Evolutionary conservation across 2,888 invertebrate species (phyloP), one percentile per base, ranked within the genome.

Genomic region (Lepeophtheirus nordmannii): DNA sequence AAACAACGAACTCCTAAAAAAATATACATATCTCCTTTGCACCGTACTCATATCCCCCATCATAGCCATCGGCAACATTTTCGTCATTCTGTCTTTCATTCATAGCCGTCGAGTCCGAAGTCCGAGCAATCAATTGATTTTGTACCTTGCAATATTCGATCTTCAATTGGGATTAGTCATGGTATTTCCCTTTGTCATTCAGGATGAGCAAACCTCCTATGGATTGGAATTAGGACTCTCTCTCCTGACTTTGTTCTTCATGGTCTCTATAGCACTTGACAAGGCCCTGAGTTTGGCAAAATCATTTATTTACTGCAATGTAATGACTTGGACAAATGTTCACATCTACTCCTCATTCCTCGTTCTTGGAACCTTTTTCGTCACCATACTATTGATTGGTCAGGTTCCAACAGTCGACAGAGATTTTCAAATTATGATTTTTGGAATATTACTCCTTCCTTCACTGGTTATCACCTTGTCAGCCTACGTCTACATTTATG

Each of bases 81-180:
- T 63, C 22, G 63, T 63, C 10, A 63, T 63, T 53, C 10, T 63
- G 20, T 53, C 63, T 22, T 63, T 63, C 30, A 14, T 37, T 20
- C 63, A 53, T 23, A n/a, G 20, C 23, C 38, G 37, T 22, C 22
- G 63, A 9, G 56, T 63, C 23, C 63, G 63, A 20, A 56, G 37
- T 22, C 46, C 63, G 11, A 22, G 46, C 63, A 63, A 63, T 56
- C 63, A 63, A 56, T n/a, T 63, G 9, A 22, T 63, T n/a, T 8
- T 63, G 11, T 40, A 17, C 23, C 53, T 63, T 37, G 46, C 63
- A 17, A 46, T 63, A 8, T 30, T 53, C 1, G 63, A 63, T 23
- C 53, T 22, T 22, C 20, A 17, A 10, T 14, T 53, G 8, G 63
- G 63, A 10, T 10, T 46, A 8, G 14, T 53, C 1, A 60, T 60